These are phyloP conservation scores for Acanthosepion lycidas DNA, from an alignment of 2,888 invertebrate species.

Conservation along the genomic window DNA sequence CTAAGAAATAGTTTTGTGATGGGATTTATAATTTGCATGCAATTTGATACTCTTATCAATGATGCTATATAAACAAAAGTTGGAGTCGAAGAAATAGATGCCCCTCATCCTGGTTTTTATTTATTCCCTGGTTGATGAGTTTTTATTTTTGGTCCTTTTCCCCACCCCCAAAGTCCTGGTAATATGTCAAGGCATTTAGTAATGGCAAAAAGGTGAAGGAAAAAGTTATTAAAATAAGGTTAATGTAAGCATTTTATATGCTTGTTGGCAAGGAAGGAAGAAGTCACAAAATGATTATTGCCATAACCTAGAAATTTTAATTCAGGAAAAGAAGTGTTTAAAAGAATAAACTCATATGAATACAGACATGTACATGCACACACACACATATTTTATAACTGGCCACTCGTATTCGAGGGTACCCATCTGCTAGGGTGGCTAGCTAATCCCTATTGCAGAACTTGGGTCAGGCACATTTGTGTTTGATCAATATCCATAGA, in stretches of 20 bases:
- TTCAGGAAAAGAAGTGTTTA: not conserved
- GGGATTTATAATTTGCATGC: not conserved
- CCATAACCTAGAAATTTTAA: not conserved
- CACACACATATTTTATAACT: no score
- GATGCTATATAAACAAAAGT: not conserved
- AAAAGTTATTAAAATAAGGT: not conserved
- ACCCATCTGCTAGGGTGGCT: no score
- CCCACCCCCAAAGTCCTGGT: not conserved
- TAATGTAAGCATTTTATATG: not conserved
- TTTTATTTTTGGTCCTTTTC: not conserved
- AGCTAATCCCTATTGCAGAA: no score
- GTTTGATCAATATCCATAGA: no score
- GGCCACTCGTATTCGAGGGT: no score
- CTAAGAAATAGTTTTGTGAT: not conserved
- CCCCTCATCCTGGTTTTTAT: not conserved
- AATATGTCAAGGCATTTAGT: not conserved
- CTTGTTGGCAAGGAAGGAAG: not conserved
- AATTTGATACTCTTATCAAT: slow-evolving; percentile 33
- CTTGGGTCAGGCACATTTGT: no score
- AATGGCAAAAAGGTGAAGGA: not conserved
- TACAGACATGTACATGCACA: no score
- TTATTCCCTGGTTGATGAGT: not conserved
- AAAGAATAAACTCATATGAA: no score
- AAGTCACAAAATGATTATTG: not conserved
- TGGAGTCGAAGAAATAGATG: not conserved